These are phyloP conservation scores for Sylvia atricapilla DNA, from an alignment of 2,113 vertebrate genomes.

Conservation along the genomic window DNA sequence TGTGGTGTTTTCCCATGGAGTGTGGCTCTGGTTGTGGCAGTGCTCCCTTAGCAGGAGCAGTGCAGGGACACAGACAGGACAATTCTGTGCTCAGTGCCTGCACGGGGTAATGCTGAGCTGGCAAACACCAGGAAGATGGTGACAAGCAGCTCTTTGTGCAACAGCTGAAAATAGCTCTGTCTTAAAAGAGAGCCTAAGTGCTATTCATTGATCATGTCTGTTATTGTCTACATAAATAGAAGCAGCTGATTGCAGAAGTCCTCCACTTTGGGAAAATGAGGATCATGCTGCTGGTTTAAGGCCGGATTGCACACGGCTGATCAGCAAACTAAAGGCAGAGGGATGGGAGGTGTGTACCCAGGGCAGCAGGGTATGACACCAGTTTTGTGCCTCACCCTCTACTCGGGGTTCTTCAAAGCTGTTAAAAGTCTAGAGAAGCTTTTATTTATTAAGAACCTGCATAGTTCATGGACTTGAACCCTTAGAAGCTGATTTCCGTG, in stretches of 20 bases:
- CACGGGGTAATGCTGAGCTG: not conserved
- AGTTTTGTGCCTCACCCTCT: not conserved
- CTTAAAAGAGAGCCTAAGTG: conserved; percentile 7
- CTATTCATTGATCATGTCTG: not conserved
- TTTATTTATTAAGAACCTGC: not conserved
- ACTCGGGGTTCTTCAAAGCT: not conserved
- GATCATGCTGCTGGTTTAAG: not conserved
- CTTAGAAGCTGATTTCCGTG: not conserved
- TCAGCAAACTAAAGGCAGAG: not conserved
- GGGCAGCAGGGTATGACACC: not conserved
- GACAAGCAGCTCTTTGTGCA: conserved; percentile 13
- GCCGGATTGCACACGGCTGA: not conserved
- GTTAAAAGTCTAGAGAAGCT: not conserved
- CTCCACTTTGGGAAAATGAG: conserved; percentile 1
- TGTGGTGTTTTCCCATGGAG: not conserved
- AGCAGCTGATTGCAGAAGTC: conserved; percentile 15
- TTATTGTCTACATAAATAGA: conserved; percentile 23
- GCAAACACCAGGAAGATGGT: not conserved
- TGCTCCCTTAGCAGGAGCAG: not conserved
- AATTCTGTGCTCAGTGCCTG: not conserved
- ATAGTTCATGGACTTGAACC: not conserved
- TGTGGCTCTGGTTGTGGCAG: not conserved
- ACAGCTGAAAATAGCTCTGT: conserved; percentile 8
- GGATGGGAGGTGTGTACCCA: not conserved
- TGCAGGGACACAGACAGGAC: not conserved